These are phyloP conservation scores for Parnassius mnemosyne DNA, from an alignment of 2,888 invertebrate species.

Conservation along the genomic window DNA sequence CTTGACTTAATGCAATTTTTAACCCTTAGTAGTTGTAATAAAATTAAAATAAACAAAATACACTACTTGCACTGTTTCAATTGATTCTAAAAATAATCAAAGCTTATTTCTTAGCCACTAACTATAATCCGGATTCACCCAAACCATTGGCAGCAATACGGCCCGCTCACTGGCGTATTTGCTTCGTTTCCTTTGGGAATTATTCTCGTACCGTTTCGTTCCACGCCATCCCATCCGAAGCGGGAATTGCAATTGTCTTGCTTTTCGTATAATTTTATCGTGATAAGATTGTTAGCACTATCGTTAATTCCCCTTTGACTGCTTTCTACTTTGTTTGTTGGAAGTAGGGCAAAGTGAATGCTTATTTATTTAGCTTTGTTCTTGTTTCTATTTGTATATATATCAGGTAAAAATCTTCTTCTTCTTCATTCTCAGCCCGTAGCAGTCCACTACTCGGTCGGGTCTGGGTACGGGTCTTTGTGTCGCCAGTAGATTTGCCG, in stretches of 20 bases:
- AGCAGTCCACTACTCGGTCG: too few relatives aligned
- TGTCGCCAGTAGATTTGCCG: too few relatives aligned
- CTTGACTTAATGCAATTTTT: too few relatives aligned
- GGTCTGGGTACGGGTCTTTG: too few relatives aligned
- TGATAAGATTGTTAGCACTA: conserved; percentile 29
- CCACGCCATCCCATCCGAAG: conserved; percentile 29
- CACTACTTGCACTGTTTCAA: too few relatives aligned
- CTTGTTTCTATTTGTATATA: conserved; percentile 1
- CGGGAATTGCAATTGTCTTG: conserved; percentile 28
- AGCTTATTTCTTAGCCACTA: conserved; percentile 22
- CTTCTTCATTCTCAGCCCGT: not conserved
- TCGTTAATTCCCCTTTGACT: conserved; percentile 29
- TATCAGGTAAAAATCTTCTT: not conserved
- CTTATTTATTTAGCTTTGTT: conserved; percentile 9
- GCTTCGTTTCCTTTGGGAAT: conserved; percentile 44
- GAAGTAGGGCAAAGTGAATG: conserved; percentile 17
- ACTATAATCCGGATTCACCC: conserved; percentile 25
- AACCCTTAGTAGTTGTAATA: too few relatives aligned
- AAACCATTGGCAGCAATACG: conserved; percentile 42
- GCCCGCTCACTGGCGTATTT: conserved; percentile 38
- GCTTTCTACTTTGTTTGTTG: conserved; percentile 22
- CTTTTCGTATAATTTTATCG: conserved; percentile 29
- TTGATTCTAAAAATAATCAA: conserved; percentile 13
- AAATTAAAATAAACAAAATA: too few relatives aligned
- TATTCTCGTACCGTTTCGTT: conserved; percentile 43